A percentile compares a stretch with the other conserved stretches of the same genome.
Conservation (phyloP, 2,888 invertebrate genomes). For the Physocephala rufipes region DNA sequence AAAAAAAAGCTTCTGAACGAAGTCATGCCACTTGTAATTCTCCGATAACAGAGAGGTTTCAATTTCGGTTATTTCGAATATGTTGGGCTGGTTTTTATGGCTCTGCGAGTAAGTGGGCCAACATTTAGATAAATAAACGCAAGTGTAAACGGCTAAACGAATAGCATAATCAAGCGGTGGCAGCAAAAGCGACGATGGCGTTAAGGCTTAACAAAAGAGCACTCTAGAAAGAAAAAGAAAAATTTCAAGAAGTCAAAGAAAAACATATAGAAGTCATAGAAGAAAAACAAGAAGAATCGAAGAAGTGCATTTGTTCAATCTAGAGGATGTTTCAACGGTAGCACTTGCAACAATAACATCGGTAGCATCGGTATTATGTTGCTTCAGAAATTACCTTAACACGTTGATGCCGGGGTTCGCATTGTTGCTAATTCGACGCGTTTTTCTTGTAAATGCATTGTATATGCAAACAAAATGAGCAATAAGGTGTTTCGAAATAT, state of each 20-base stretch:
- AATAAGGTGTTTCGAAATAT: too few relatives aligned
- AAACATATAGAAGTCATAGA: too few relatives aligned
- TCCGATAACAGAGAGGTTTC: too few relatives aligned
- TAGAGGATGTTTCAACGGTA: neutral
- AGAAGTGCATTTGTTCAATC: neutral
- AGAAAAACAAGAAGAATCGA: too few relatives aligned
- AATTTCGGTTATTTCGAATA: neutral
- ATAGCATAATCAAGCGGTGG: neutral
- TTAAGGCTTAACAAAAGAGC: neutral
- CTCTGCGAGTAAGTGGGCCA: neutral
- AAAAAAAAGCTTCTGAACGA: too few relatives aligned
- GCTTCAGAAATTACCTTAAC: conserved; percentile 6
- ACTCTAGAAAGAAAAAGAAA: neutral
- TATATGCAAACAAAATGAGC: too few relatives aligned
- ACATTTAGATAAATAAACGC: conserved; percentile 1
- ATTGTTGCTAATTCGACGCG: too few relatives aligned
- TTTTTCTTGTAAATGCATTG: too few relatives aligned
- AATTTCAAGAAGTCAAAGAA: too few relatives aligned
- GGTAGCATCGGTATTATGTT: neutral
- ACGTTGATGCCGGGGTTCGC: neutral
- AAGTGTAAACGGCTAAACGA: neutral
- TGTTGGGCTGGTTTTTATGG: neutral
- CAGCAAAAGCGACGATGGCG: neutral
- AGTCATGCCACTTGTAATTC: too few relatives aligned
- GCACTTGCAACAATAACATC: neutral